Evolutionary conservation across 1,140 invertebrate species (phyloP).

Genomic region (Lepidostoma basale): DNA sequence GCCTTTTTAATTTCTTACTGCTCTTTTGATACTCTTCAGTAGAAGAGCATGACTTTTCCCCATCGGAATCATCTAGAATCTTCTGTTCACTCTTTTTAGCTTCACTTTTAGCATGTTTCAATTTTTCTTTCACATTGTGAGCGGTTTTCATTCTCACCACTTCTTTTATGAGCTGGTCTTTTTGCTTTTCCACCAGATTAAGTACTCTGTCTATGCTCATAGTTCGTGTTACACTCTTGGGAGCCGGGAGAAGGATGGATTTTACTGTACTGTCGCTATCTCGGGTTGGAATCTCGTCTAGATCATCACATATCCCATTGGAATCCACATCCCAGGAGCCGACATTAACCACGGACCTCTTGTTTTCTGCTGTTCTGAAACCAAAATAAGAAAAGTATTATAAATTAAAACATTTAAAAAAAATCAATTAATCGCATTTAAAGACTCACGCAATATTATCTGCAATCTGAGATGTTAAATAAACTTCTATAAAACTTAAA

Average conservation of each 20-base stretch:
- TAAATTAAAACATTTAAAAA: not conserved
- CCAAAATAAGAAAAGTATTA: not conserved
- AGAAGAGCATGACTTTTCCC: not conserved
- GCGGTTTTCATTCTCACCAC: not conserved
- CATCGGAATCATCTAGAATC: not conserved
- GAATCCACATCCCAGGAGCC: conserved; percentile 5
- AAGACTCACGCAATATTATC: too few species aligned
- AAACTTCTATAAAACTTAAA: too few species aligned
- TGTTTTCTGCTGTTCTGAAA: conserved; percentile 9
- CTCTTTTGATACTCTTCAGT: not conserved
- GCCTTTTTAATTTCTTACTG: conserved; percentile 1
- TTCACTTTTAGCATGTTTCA: not conserved
- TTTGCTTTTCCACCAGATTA: conserved; percentile 24
- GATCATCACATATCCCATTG: conserved; percentile 36
- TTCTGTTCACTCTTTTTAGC: conserved; percentile 1
- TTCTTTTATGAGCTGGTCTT: conserved; percentile 16
- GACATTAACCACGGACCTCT: not conserved
- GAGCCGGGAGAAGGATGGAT: not conserved
- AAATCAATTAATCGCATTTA: too few species aligned
- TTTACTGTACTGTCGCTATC: conserved; percentile 34
- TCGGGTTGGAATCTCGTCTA: conserved; percentile 50
- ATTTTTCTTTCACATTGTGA: not conserved
- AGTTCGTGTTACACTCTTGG: not conserved
- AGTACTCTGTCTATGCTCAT: conserved; percentile 12
- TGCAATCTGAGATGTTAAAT: too few species aligned